Evolutionary conservation across 2,797 vertebrate species (phyloP), one percentile per base, ranked within the genome.

Genomic region (Gephyroberyx darwinii): DNA sequence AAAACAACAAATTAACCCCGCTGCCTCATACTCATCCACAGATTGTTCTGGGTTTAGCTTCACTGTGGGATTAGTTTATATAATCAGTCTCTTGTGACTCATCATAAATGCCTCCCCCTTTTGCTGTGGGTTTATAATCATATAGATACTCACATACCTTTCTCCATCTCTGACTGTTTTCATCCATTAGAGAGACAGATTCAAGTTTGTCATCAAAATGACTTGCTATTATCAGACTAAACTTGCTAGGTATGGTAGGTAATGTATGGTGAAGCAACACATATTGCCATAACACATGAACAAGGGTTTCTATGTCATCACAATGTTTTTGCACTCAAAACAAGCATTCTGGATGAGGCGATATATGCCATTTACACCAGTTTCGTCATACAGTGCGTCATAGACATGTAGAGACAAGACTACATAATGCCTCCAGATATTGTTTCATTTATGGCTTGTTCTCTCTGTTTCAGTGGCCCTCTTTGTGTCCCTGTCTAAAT

Each of bases 31-130:
- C 84, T 88, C 81, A 69, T 69, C 67, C 58, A 53, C 73, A 78
- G 78, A 82, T 77, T 87, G 75, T 86, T 85, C n/a, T 33, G 85
- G 84, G 81, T 87, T 88, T 72, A 84, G 81, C 82, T 79, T 78
- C 68, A 77, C 80, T 71, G 75, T 76, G 66, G 84, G 87, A 89
- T 90, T 88, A 90, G 81, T 87, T 89, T 90, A 86, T 88, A 74
- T 87, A 88, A 89, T 88, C 82, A 78, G 78, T 81, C 90, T 88
- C 82, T 68, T 80, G 82, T 90, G 87, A 90, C 74, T 90, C 90
- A 90, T 87, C 80, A 65, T 14, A 52, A 84, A 88, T 69, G 68
- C 87, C 86, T 90, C 86, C 88, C 70, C 82, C 74, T 26, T 83
- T 86, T 68, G 61, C 76, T 75, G 72, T 77, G 82, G 79, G 86